Evolutionary conservation across 2,113 vertebrate genomes (phyloP).

Genomic region (Labrus mixtus): DNA sequence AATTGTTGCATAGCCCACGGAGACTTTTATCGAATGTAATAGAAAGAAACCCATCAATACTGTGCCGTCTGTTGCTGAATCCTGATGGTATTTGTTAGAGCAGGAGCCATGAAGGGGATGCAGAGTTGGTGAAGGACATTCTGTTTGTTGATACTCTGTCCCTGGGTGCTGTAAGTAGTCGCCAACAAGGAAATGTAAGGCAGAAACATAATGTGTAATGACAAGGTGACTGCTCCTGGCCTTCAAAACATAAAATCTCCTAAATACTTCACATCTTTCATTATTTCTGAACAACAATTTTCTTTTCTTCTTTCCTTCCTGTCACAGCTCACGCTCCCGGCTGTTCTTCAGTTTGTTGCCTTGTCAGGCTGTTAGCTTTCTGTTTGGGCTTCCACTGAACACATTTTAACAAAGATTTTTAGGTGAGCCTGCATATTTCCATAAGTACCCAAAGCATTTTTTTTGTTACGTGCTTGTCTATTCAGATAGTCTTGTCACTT

Average conservation of each 20-base stretch:
- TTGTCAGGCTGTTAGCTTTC: not conserved
- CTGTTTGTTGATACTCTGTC: conserved; percentile 26
- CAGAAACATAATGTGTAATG: conserved; percentile 48
- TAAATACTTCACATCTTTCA: conserved; percentile 37
- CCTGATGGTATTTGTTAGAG: conserved; percentile 9
- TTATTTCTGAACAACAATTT: conserved; percentile 9
- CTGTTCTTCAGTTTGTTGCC: conserved; percentile 9
- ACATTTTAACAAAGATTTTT: conserved; percentile 12
- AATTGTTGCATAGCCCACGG: not conserved
- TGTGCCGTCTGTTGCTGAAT: conserved; percentile 17
- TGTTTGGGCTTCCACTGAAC: conserved; percentile 11
- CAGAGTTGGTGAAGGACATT: conserved; percentile 51
- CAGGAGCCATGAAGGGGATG: conserved; percentile 12
- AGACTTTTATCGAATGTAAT: conserved; percentile 3
- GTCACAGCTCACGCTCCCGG: conserved; percentile 24
- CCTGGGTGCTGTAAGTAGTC: conserved; percentile 13
- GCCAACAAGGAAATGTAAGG: conserved; percentile 48
- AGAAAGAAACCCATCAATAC: not conserved
- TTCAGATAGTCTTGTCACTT: conserved; percentile 45
- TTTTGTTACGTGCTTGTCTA: conserved; percentile 30
- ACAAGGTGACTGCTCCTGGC: conserved; percentile 62
- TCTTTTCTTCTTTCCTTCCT: not conserved
- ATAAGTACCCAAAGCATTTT: conserved; percentile 10
- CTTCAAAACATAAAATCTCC: conserved; percentile 34
- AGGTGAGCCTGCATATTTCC: not conserved